Evolutionary conservation across 2,797 vertebrate genomes (phyloP).

Genomic region (Phrynocephalus vlangalii): DNA sequence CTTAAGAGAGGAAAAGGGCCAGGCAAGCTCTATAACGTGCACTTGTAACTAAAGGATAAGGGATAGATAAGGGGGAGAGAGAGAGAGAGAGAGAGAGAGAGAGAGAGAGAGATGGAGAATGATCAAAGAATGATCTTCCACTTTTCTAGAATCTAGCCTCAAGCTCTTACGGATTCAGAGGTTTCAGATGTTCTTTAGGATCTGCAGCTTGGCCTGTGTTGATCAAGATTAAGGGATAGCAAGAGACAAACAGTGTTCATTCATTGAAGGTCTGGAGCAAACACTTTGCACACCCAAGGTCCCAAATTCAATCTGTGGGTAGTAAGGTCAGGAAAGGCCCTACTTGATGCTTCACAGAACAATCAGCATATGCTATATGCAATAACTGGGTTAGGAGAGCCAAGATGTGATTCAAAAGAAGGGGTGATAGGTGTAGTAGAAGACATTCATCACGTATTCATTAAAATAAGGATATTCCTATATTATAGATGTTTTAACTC

Average conservation of each 20-base stretch:
- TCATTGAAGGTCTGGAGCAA: not conserved
- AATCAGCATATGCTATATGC: too few species aligned
- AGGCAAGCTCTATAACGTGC: constrained; percentile 40
- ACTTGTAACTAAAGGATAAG: constrained; percentile 26
- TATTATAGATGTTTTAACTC: not conserved
- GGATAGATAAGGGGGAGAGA: not conserved
- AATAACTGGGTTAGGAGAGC: too few species aligned
- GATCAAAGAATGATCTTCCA: constrained; percentile 67
- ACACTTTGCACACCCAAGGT: not conserved
- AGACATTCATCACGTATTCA: not conserved
- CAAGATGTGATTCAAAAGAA: too few species aligned
- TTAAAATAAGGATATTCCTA: not conserved
- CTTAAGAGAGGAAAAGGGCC: constrained; percentile 35
- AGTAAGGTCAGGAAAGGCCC: too few species aligned
- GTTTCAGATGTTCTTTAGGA: constrained; percentile 41
- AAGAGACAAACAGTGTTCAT: too few species aligned
- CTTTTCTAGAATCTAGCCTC: constrained; percentile 59
- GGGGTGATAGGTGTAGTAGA: too few species aligned
- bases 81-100: constrained; percentile 39
- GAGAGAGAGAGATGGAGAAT: constrained; percentile 52
- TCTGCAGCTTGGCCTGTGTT: constrained; percentile 60
- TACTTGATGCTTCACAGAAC: too few species aligned
- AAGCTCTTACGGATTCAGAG: constrained; percentile 15
- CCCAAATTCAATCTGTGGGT: not conserved
- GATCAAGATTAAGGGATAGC: constrained; percentile 40